Base-by-base conservation (phyloP, 2,888 invertebrate genomes). In the Drosophila stalkeri region DNA sequence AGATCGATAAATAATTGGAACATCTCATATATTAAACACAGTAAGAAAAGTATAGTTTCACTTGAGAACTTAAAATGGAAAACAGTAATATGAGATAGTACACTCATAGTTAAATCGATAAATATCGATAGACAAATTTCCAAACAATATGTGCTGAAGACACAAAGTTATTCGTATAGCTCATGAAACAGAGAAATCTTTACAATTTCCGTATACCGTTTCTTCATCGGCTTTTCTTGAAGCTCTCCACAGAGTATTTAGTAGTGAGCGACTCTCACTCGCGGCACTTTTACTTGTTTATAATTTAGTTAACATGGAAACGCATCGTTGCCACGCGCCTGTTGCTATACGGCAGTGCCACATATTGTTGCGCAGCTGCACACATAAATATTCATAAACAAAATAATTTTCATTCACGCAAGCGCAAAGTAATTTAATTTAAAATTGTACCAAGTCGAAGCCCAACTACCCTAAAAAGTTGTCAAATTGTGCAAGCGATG, bases 301-400 rank as follows among this genome's bases (percentile, higher is more conserved):
- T 62, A 44, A 27, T 27, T 16, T 35, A 33, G 71, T 55, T 69
- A 72, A 72, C 83, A 73, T 83, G 77, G 84, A 54, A 88, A 88
- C 83, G 64, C 56, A 56, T 64, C 61, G 87, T 77, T 84, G 75
- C 87, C 77, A 82, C 64, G 51, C 52, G 62, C 52, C 77, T 56
- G 64, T 72, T 79, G 61, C 61, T 56, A 74, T 71, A 66, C 54
- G 68, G 52, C 47, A 65, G 41, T 69, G 64, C 65, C 37, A 35
- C 64, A 77, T 69, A 66, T 64, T 65, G 68, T 83, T 76, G 78
- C 83, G 70, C 81, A 71, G 67, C 60, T 85, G 82, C 72, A 67
- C 75, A 64, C 56, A 78, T 74, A 81, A 81, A 86, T 86, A 83
- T 85, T 77, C 74, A 86, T 81, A 69, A 61, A 46, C 47, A 57